Evolutionary conservation across 2,888 invertebrate species (phyloP).

Genomic region (Crepidodera aurea): DNA sequence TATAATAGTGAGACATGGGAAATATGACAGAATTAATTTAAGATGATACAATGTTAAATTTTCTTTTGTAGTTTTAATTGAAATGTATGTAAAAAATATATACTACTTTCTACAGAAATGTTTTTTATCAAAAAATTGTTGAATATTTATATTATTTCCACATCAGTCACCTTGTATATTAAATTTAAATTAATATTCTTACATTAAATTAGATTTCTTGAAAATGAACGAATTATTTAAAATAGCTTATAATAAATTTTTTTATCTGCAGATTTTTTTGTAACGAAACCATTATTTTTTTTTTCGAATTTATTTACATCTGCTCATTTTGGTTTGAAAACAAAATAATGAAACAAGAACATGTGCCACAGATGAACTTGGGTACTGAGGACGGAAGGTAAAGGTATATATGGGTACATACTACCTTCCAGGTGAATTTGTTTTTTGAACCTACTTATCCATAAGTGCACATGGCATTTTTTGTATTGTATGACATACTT

Average conservation of each 20-base stretch:
- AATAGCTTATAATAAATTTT: neutral
- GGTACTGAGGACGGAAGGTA: constrained; percentile 9
- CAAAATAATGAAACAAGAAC: constrained; percentile 33
- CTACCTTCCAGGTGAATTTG: constrained; percentile 29
- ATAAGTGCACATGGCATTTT: constrained; percentile 28
- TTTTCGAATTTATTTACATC: constrained; percentile 28
- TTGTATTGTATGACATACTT: constrained; percentile 23
- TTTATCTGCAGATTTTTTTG: constrained; percentile 19
- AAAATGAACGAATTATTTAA: too few relatives aligned
- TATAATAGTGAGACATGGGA: constrained; percentile 21
- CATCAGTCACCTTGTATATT: too few relatives aligned
- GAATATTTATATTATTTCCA: too few relatives aligned
- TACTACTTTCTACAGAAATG: too few relatives aligned
- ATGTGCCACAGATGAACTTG: constrained; percentile 31
- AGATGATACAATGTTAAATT: constrained; percentile 9
- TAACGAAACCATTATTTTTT: constrained; percentile 12
- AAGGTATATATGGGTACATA: constrained; percentile 23
- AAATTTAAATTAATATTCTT: too few relatives aligned
- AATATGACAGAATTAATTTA: constrained; percentile 20
- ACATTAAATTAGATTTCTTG: too few relatives aligned
- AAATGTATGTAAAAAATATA: neutral
- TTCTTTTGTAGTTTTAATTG: constrained; percentile 8
- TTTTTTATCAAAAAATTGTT: too few relatives aligned
- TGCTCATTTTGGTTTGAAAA: constrained; percentile 29
- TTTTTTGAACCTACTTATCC: constrained; percentile 27